Percentiles rank a stretch among this genome's conserved stretches.
Conservation (phyloP, 2,888 invertebrate species). For the Mechanitis mazaeus region DNA sequence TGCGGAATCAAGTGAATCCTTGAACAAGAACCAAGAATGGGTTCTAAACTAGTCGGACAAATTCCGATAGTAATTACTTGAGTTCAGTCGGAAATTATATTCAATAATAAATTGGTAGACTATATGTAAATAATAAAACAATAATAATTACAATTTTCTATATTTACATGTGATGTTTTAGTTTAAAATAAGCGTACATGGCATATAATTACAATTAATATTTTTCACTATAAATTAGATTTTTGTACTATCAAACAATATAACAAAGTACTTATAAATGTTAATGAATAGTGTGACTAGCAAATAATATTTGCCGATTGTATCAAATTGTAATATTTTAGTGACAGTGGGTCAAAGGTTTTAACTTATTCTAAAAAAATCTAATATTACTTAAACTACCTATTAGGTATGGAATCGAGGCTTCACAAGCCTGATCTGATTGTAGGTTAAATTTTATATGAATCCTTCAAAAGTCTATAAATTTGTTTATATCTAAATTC, state of each 20-base stretch:
- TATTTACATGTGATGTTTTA: slow-evolving; percentile 76
- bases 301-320: slow-evolving; percentile 71
- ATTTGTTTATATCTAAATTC: slow-evolving; percentile 48
- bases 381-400: slow-evolving; percentile 53
- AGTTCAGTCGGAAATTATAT: too few relatives aligned
- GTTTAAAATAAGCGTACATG: slow-evolving; percentile 77
- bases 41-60: too few relatives aligned
- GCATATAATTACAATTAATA: slow-evolving; percentile 74
- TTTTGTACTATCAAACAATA: slow-evolving; percentile 76
- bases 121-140: slow-evolving; percentile 41
- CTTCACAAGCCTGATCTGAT: slow-evolving; percentile 12
- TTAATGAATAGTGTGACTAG: slow-evolving; percentile 72
- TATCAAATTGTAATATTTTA: slow-evolving; percentile 56
- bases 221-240: slow-evolving; percentile 73
- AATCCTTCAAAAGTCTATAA: slow-evolving; percentile 47
- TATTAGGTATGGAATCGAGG: slow-evolving; percentile 32
- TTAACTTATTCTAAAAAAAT: slow-evolving; percentile 47
- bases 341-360: slow-evolving; percentile 67
- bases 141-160: slow-evolving; percentile 68
- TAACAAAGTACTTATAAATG: slow-evolving; percentile 70
- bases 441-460: slow-evolving; percentile 53
- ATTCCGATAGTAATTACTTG: too few relatives aligned
- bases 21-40: too few relatives aligned
- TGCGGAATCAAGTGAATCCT: too few relatives aligned
- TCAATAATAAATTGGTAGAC: background rate